Percentiles rank a stretch among this genome's conserved stretches.
Conservation (phyloP, 2,888 invertebrate species). For the Hypena proboscidalis region DNA sequence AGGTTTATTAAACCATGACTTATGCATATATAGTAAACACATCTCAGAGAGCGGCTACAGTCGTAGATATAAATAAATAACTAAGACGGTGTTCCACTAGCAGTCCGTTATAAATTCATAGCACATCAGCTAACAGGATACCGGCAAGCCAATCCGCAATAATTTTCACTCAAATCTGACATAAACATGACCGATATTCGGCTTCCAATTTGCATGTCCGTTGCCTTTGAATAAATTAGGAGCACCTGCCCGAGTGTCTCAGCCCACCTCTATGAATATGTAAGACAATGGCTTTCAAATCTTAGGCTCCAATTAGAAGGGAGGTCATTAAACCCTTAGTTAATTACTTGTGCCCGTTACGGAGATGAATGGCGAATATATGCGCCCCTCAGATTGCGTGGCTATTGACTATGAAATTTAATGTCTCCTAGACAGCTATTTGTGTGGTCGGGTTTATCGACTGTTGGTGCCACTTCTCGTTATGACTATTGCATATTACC, state of each 20-base stretch:
- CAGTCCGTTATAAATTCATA: constrained; percentile 46
- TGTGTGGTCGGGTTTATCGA: constrained; percentile 13
- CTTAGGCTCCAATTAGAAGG: constrained; percentile 80
- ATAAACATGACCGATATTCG: constrained; percentile 84
- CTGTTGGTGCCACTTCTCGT: not conserved
- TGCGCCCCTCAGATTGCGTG: constrained; percentile 41
- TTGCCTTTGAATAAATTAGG: constrained; percentile 80
- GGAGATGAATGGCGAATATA: constrained; percentile 59
- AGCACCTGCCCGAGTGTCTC: constrained; percentile 71
- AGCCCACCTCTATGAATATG: constrained; percentile 76
- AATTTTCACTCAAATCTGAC: constrained; percentile 83
- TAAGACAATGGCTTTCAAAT: constrained; percentile 83
- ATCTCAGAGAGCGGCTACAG: constrained; percentile 8
- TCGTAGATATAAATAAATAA: constrained; percentile 14
- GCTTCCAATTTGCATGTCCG: constrained; percentile 82
- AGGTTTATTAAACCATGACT: too few relatives aligned
- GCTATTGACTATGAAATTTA: constrained; percentile 38
- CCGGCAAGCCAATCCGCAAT: constrained; percentile 74
- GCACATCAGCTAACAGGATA: constrained; percentile 42
- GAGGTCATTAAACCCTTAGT: constrained; percentile 75
- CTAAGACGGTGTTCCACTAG: constrained; percentile 1
- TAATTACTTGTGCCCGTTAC: constrained; percentile 67
- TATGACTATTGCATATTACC: too few relatives aligned
- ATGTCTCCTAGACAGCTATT: constrained; percentile 23
- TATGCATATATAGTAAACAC: not conserved